Evolutionary conservation across 2,113 vertebrate genomes (phyloP).

Genomic region (Eira barbara): DNA sequence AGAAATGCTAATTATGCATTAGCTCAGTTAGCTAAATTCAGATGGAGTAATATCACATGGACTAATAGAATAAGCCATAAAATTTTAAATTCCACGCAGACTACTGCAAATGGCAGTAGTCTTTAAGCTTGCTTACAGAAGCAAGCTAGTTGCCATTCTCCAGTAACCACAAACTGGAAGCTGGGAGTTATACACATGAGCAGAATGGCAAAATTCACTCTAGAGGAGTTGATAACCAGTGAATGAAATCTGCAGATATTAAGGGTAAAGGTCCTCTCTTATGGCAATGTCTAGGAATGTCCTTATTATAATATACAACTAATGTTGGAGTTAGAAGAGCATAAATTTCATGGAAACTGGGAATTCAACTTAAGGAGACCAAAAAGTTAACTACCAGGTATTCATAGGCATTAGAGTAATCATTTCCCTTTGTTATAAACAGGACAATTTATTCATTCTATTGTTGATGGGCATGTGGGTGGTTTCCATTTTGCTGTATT

Average conservation of each 20-base stretch:
- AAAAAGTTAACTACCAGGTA: not conserved
- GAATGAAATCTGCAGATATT: conserved; percentile 42
- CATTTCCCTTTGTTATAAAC: not conserved
- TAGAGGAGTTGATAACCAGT: not conserved
- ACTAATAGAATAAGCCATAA: conserved; percentile 65
- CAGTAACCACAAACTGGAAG: conserved; percentile 53
- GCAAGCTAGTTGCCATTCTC: not conserved
- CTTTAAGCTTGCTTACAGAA: conserved; percentile 11
- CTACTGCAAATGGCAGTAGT: conserved; percentile 2
- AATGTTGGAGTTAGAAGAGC: not conserved
- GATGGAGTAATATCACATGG: conserved; percentile 38
- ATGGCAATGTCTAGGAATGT: not conserved
- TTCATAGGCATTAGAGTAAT: not conserved
- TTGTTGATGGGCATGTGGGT: not conserved
- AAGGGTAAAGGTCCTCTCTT: not conserved
- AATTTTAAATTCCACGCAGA: conserved; percentile 60
- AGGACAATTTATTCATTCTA: not conserved
- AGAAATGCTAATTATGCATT: conserved; percentile 75
- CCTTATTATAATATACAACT: not conserved
- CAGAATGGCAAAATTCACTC: conserved; percentile 20
- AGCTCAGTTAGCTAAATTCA: conserved; percentile 75
- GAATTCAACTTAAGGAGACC: not conserved
- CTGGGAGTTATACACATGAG: not conserved
- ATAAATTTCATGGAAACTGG: not conserved
- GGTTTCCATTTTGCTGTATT: not conserved